Conservation (phyloP, 2,888 invertebrate genomes). For the Agrotis puta region DNA sequence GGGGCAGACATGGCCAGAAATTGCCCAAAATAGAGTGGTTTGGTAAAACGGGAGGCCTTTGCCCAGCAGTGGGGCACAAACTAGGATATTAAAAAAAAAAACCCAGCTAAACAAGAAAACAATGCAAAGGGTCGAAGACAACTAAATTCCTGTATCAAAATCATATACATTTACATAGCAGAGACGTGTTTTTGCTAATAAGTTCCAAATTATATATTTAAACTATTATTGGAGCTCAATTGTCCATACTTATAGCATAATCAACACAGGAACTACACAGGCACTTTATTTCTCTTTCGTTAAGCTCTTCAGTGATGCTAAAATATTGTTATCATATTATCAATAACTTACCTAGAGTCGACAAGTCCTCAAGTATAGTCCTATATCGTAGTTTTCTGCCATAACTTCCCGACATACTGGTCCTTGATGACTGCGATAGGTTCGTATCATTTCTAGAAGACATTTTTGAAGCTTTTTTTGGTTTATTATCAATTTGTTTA, state of each 20-base stretch:
- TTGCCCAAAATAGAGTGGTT: too few relatives aligned
- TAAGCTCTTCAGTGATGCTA: not conserved
- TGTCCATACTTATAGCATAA: not conserved
- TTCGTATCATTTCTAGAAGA: constrained; percentile 61
- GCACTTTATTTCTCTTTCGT: not conserved
- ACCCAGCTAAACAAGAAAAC: too few relatives aligned
- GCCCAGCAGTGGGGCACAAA: too few relatives aligned
- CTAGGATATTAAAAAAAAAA: too few relatives aligned
- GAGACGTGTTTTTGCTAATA: too few relatives aligned
- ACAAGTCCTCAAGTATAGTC: constrained; percentile 75
- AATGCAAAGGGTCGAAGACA: too few relatives aligned
- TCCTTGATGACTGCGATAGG: constrained; percentile 53
- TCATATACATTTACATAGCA: too few relatives aligned
- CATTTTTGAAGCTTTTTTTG: constrained; percentile 53
- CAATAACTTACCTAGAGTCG: constrained; percentile 71
- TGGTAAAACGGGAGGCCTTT: too few relatives aligned
- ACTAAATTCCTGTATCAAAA: too few relatives aligned
- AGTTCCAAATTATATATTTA: too few relatives aligned
- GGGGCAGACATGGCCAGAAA: too few relatives aligned
- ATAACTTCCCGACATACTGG: constrained; percentile 72
- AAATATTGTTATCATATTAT: not conserved
- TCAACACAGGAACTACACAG: not conserved
- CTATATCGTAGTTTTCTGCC: constrained; percentile 79
- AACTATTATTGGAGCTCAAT: too few relatives aligned
- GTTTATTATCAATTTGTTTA: not conserved